A percentile compares a stretch with the other conserved stretches of the same genome.
These are phyloP conservation scores for Listronotus bonariensis DNA, from an alignment of 1,140 invertebrate species.

Conservation along the genomic window DNA sequence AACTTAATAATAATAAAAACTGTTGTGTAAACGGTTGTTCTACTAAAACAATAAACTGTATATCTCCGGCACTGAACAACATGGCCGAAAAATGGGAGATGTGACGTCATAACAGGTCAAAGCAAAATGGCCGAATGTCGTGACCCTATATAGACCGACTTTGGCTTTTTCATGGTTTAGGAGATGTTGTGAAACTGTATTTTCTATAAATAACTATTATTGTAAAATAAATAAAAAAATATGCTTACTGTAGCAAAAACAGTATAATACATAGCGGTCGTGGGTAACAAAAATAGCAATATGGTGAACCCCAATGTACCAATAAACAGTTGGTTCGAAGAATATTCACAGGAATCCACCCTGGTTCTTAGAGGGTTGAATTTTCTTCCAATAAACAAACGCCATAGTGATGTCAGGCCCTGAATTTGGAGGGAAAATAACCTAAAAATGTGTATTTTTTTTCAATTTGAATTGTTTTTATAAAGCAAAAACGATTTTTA, in stretches of 20 bases:
- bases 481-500: constrained; percentile 1
- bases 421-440: constrained; percentile 82
- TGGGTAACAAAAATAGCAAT: constrained; percentile 85
- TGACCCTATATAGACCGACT: no score
- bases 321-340: constrained; percentile 85
- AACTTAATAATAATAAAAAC: no score
- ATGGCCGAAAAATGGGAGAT: no score
- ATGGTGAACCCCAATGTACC: constrained; percentile 89
- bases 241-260: constrained; percentile 86
- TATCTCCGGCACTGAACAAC: no score
- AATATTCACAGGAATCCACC: constrained; percentile 80
- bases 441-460: no score
- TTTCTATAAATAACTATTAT: neutral
- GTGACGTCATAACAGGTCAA: no score
- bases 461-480: constrained; percentile 17
- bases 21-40: no score
- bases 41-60: no score
- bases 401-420: constrained; percentile 76
- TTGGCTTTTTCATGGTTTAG: no score
- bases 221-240: constrained; percentile 25
- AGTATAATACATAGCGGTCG: constrained; percentile 85
- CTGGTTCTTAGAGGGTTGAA: constrained; percentile 85
- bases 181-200: neutral
- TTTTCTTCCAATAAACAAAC: constrained; percentile 89
- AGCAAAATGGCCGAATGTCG: no score